Conservation (phyloP, 2,113 vertebrate species). For the Dicentrarchus labrax region DNA sequence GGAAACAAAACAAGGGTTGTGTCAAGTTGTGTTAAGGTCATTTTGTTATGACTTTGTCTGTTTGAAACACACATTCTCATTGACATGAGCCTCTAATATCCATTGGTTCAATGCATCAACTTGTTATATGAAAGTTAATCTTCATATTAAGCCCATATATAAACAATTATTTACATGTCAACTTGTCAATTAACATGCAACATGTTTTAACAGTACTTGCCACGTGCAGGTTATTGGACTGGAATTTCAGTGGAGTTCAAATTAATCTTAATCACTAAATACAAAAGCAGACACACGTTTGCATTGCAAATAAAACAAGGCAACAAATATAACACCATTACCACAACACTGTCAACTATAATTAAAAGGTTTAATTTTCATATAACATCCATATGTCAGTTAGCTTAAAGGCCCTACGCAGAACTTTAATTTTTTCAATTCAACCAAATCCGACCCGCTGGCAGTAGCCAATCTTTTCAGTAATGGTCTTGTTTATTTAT, state of each 20-base stretch:
- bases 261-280: no score
- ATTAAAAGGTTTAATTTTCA: no score
- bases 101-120: neutral
- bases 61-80: neutral
- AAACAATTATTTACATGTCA: neutral
- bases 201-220: no score
- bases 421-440: no score
- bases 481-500: no score
- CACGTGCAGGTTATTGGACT: neutral
- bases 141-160: neutral
- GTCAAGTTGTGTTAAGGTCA: conserved; percentile 55
- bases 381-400: no score
- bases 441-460: no score
- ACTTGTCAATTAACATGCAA: no score
- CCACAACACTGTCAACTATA: neutral
- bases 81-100: neutral
- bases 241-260: no score
- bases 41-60: conserved; percentile 52
- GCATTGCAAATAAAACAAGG: no score
- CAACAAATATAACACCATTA: neutral
- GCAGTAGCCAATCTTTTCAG: no score
- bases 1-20: conserved; percentile 55
- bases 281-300: neutral
- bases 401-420: no score
- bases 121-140: neutral